Percentiles rank a stretch among this genome's conserved stretches.
Evolutionary conservation across 37 sponge, comb jelly and placozoan genomes (phyloP).

Genomic region (Geodia barretti): DNA sequence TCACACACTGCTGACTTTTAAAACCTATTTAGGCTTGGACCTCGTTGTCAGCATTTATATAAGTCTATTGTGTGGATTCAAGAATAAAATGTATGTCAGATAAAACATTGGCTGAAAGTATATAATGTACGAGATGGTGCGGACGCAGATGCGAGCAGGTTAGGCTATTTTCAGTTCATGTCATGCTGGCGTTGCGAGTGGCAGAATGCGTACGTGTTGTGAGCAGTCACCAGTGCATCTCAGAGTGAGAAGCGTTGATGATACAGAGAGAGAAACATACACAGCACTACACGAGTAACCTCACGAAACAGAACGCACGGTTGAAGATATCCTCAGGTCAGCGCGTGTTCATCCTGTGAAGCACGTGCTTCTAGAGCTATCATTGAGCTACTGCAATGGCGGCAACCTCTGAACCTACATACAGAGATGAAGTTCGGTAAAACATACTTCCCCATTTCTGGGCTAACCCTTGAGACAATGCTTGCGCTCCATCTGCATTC

Average conservation of each 20-base stretch:
- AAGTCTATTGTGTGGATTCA: background rate
- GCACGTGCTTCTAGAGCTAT: constrained; percentile 50
- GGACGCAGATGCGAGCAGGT: too few species aligned
- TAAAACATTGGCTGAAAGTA: too few species aligned
- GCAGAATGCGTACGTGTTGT: constrained; percentile 34
- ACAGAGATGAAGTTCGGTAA: background rate
- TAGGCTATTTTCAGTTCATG: background rate
- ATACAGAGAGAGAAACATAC: background rate
- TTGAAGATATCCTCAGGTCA: constrained; percentile 41
- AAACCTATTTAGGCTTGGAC: background rate
- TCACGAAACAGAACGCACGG: constrained; percentile 3
- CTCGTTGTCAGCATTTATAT: background rate
- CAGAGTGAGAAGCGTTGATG: background rate
- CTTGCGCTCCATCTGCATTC: constrained; percentile 72
- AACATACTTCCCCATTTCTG: background rate
- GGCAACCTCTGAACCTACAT: constrained; percentile 52
- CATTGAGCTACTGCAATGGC: constrained; percentile 57
- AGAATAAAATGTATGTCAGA: background rate
- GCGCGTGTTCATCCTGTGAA: constrained; percentile 20
- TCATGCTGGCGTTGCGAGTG: constrained; percentile 42
- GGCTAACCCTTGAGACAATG: constrained; percentile 54
- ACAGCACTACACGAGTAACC: background rate
- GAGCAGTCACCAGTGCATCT: constrained; percentile 2
- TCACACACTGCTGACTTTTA: background rate
- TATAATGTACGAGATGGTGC: too few species aligned